Base-by-base conservation (phyloP, 2,113 vertebrate species). In the Aptenodytes forsteri region DNA sequence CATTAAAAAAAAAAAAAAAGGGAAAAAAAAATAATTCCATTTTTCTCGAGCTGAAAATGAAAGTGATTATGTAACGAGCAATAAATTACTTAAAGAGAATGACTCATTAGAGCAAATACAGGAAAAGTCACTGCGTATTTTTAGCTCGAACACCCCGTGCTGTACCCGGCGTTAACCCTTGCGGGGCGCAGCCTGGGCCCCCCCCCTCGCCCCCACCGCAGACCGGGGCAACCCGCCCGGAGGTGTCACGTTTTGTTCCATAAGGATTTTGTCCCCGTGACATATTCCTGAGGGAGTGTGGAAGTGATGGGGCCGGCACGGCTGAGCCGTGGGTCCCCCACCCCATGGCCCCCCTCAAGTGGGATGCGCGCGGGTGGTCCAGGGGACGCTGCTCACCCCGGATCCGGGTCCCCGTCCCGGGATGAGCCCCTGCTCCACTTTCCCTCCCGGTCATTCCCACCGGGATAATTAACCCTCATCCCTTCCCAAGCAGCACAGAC, bases 41-140 rank as follows among this genome's bases (percentile, higher is more conserved):
- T 92, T 93, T 82, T 94, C 94, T 97, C 76, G 66, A 77, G 89
- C 95, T 90, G 94, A 97, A 98, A 98, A 97, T 98, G 98, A 97
- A 98, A 97, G 97, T 93, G 98, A 97, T 98, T 98, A 98, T 98
- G 94, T 98, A 98, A 98, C 87, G 62, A 97, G 96, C 98, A 97
- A 97, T 98, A 98, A 98, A 98, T 98, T 98, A 98, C 97, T 97
- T 97, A 96, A 97, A 94, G 96, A 49, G 97, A 96, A 95, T 98
- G 98, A 98, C 96, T 98, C 98, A 98, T 98, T 97, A 97, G 97
- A 97, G 89, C 93, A 40, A 75, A 64, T 95, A 59, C 78, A 73
- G 91, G 83, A 85, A 91, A 94, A 90, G 82, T 78, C 89, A 87
- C 77, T 10, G 65, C 34, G 79, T 98, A 98, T 98, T 98, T 98